Conservation (phyloP, 2,797 vertebrate genomes). For the Melanotaenia boesemani region DNA sequence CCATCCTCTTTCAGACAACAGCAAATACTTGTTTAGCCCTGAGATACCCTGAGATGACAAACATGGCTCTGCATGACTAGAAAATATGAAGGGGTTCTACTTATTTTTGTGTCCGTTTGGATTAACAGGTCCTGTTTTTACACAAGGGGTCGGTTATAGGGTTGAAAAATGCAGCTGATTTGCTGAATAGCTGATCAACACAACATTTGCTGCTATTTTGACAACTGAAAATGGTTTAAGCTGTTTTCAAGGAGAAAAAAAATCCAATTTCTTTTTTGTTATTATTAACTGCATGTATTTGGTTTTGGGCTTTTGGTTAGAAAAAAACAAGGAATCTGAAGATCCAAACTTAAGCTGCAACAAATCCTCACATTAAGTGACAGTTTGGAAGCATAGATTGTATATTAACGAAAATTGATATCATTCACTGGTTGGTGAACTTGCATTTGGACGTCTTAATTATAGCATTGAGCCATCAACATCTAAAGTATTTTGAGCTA, state of each 20-base stretch:
- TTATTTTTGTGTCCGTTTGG: slow-evolving; percentile 9
- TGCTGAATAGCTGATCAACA: background rate
- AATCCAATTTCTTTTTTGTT: background rate
- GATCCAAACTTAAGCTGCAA: background rate
- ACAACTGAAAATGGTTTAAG: slow-evolving; percentile 4
- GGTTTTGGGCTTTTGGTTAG: background rate
- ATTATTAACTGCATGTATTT: background rate
- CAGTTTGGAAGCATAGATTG: background rate
- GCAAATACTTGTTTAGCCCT: slow-evolving; percentile 42
- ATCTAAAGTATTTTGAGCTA: background rate
- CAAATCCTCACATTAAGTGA: background rate
- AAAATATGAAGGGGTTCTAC: slow-evolving; percentile 8
- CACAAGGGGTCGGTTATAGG: background rate
- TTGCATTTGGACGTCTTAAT: background rate
- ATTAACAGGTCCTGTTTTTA: slow-evolving; percentile 19
- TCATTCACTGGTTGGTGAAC: background rate
- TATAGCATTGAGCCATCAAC: background rate
- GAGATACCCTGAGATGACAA: slow-evolving; percentile 54
- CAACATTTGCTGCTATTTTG: slow-evolving; percentile 3
- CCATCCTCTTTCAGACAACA: slow-evolving; percentile 48
- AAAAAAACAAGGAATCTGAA: background rate
- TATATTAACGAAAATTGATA: background rate
- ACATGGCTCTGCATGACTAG: slow-evolving; percentile 30
- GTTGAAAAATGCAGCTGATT: slow-evolving; percentile 11
- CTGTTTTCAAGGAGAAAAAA: background rate